Percentiles rank a stretch among this genome's conserved stretches.
phyloP scores from a whole-genome alignment of 1,140 invertebrate species.

The Drosophila santomea region DNA sequence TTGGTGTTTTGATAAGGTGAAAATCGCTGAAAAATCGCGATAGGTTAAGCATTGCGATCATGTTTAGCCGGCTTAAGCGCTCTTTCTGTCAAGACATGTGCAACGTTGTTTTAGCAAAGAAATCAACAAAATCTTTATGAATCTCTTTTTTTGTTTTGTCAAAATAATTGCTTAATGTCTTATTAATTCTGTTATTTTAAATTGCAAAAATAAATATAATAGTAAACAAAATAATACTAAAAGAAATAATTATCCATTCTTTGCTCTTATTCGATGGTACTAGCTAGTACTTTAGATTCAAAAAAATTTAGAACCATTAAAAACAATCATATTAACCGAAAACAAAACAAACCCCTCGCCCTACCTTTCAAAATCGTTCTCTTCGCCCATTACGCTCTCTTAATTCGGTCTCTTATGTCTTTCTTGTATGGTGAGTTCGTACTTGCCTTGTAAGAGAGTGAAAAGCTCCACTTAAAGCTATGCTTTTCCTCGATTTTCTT shows the following conservation, averaged over 20 bases:
- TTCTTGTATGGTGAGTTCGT: background rate
- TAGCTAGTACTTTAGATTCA: conserved; percentile 1
- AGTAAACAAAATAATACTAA: too few species aligned
- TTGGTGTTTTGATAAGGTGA: background rate
- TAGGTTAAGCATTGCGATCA: background rate
- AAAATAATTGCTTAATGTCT: too few species aligned
- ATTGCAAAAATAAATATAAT: too few species aligned
- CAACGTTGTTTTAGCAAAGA: too few species aligned
- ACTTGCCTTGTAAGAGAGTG: background rate
- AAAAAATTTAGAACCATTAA: conserved; percentile 10
- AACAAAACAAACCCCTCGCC: conserved; percentile 41
- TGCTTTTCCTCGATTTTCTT: background rate
- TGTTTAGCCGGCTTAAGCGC: conserved; percentile 1
- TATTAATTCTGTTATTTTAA: too few species aligned
- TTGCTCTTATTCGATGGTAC: background rate
- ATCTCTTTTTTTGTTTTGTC: too few species aligned
- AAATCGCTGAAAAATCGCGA: conserved; percentile 1
- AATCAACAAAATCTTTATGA: background rate
- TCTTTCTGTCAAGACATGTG: too few species aligned
- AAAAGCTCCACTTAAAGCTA: conserved; percentile 27
- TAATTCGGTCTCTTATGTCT: background rate
- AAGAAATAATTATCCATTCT: too few species aligned
- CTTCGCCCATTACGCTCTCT: background rate
- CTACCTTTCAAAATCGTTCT: background rate
- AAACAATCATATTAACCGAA: conserved; percentile 20